A percentile compares a stretch with the other conserved stretches of the same genome.
Conservation (phyloP, 2,797 vertebrate species). For the Siniperca undulata region DNA sequence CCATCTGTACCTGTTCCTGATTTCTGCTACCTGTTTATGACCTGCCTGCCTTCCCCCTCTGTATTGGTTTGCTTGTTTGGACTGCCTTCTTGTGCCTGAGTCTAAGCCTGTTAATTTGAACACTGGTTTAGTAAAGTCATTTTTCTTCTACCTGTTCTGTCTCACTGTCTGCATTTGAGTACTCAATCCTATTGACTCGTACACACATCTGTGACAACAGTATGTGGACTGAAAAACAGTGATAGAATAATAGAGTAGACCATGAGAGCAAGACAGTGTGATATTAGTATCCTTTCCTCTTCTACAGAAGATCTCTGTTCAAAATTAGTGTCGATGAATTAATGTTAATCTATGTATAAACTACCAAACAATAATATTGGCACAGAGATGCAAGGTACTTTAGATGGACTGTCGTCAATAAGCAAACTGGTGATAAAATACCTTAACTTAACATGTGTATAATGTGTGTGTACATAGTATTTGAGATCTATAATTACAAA, state of each 20-base stretch:
- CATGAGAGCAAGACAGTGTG: background rate
- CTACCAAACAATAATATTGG: background rate
- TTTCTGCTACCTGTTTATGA: background rate
- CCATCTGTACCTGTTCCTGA: background rate
- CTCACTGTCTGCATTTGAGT: background rate
- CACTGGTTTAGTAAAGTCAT: background rate
- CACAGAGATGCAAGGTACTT: background rate
- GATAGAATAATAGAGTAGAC: background rate
- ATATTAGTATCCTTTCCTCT: too few relatives aligned
- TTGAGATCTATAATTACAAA: background rate
- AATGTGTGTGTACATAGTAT: background rate
- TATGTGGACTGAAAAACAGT: background rate
- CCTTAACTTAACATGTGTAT: background rate
- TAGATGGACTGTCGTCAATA: too few relatives aligned
- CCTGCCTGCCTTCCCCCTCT: background rate
- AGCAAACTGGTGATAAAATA: background rate
- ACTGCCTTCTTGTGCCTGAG: background rate
- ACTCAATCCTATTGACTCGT: background rate
- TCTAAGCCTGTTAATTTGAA: background rate
- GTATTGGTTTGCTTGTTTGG: background rate
- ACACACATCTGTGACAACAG: background rate
- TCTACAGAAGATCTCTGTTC: background rate
- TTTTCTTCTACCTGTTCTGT: conserved; percentile 5
- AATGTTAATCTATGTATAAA: background rate
- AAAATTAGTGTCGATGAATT: too few relatives aligned